These are phyloP conservation scores for Cyanistes caeruleus DNA, from an alignment of 2,113 vertebrate species.

Conservation along the genomic window DNA sequence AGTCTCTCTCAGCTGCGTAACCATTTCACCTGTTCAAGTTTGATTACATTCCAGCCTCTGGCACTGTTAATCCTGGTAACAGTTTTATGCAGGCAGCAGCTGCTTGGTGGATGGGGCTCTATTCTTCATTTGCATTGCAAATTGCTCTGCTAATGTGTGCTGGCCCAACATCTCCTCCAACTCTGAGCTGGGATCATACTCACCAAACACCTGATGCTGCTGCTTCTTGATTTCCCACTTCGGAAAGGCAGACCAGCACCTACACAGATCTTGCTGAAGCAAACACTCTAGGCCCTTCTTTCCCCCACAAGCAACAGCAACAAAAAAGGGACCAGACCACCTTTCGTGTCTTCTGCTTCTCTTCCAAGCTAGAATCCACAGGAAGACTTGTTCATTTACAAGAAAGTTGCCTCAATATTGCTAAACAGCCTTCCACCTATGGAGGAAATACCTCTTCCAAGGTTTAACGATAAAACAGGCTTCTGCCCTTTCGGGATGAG, in stretches of 20 bases:
- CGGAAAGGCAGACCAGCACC: background rate
- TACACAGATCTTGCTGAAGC: background rate
- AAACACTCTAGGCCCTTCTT: background rate
- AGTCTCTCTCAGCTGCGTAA: background rate
- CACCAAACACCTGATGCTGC: background rate
- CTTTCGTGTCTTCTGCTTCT: background rate
- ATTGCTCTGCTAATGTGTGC: background rate
- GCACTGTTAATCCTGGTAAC: constrained; percentile 55
- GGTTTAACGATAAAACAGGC: constrained; percentile 77
- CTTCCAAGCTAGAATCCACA: background rate
- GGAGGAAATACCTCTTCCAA: constrained; percentile 63
- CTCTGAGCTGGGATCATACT: constrained; percentile 3
- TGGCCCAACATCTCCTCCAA: background rate
- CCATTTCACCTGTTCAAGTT: constrained; percentile 60
- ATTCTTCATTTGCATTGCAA: background rate
- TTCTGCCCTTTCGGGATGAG: constrained; percentile 77
- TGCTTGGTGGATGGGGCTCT: background rate
- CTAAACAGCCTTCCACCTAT: constrained; percentile 27
- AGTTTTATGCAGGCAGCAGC: constrained; percentile 35
- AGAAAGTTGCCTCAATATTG: background rate
- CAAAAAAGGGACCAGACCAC: background rate
- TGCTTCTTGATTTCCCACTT: background rate
- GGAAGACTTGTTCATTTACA: background rate
- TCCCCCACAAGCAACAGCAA: background rate
- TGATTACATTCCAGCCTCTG: constrained; percentile 67